Conservation (phyloP, 1,140 invertebrate species). For the Drosophila paulistorum region DNA sequence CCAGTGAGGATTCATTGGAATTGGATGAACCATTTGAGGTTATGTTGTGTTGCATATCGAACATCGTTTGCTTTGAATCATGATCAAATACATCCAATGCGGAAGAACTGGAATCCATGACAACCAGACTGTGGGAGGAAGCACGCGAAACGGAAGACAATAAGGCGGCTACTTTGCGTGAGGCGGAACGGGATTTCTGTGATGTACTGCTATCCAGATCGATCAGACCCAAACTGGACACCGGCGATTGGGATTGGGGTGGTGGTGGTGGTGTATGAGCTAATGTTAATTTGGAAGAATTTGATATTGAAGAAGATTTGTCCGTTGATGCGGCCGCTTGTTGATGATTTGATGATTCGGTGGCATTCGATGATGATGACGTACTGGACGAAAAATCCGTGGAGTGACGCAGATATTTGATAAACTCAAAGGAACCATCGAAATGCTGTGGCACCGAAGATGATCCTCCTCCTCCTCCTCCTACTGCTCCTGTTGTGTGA, state of each 20-base stretch:
- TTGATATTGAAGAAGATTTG: slow-evolving; percentile 26
- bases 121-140: slow-evolving; percentile 60
- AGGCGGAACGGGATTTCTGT: slow-evolving; percentile 75
- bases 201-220: slow-evolving; percentile 76
- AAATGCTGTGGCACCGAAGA: slow-evolving; percentile 69
- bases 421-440: slow-evolving; percentile 82
- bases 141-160: slow-evolving; percentile 76
- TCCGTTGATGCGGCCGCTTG: slow-evolving; percentile 31
- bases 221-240: slow-evolving; percentile 56
- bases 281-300: slow-evolving; percentile 30
- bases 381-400: slow-evolving; percentile 63
- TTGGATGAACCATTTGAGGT: slow-evolving; percentile 73
- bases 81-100: slow-evolving; percentile 80
- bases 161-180: slow-evolving; percentile 72
- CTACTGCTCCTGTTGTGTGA: neutral
- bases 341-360: slow-evolving; percentile 6
- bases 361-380: neutral
- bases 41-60: slow-evolving; percentile 75
- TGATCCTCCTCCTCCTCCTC: slow-evolving; percentile 19
- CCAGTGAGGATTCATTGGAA: slow-evolving; percentile 77
- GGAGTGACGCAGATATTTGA: slow-evolving; percentile 80
- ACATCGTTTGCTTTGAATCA: slow-evolving; percentile 80
- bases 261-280: slow-evolving; percentile 52
- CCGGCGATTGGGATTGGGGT: slow-evolving; percentile 57
- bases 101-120: slow-evolving; percentile 59